A percentile compares a stretch with the other conserved stretches of the same genome.
These are phyloP conservation scores for Rhaphigaster nebulosa DNA, from an alignment of 2,888 invertebrate genomes.

Conservation along the genomic window DNA sequence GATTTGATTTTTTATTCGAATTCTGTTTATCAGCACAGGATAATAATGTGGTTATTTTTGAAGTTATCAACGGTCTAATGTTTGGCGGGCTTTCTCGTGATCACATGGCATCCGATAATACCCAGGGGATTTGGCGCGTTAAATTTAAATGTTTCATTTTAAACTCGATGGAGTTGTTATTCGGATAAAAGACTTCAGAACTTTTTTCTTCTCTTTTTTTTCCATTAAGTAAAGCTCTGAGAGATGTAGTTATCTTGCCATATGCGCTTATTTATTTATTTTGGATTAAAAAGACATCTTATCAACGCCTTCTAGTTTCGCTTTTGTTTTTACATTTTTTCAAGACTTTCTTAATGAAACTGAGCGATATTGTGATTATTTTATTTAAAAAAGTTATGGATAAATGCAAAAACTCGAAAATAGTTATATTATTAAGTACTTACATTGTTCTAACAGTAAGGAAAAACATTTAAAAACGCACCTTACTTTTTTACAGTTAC, in stretches of 20 bases:
- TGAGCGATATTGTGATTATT: background rate
- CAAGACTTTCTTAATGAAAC: background rate
- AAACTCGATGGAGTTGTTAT: background rate
- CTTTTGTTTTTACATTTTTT: background rate
- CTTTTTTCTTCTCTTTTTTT: background rate
- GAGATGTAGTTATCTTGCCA: background rate
- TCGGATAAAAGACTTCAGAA: background rate
- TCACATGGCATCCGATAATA: slow-evolving; percentile 46
- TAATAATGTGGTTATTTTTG: background rate
- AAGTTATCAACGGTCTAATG: slow-evolving; percentile 25
- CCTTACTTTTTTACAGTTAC: background rate
- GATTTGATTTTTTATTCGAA: background rate
- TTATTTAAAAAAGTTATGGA: background rate
- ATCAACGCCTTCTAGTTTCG: background rate
- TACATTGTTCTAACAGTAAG: background rate
- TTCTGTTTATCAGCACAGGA: background rate
- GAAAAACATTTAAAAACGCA: background rate
- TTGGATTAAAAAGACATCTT: background rate
- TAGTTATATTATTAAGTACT: background rate
- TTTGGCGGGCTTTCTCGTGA: slow-evolving; percentile 44
- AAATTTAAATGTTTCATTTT: slow-evolving; percentile 46
- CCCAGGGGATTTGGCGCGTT: slow-evolving; percentile 37
- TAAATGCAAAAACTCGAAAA: background rate
- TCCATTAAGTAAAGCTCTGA: background rate
- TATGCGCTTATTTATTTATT: background rate